phyloP scores from a whole-genome alignment of 2,113 vertebrate species.

The Sinocyclocheilus rhinocerous region DNA sequence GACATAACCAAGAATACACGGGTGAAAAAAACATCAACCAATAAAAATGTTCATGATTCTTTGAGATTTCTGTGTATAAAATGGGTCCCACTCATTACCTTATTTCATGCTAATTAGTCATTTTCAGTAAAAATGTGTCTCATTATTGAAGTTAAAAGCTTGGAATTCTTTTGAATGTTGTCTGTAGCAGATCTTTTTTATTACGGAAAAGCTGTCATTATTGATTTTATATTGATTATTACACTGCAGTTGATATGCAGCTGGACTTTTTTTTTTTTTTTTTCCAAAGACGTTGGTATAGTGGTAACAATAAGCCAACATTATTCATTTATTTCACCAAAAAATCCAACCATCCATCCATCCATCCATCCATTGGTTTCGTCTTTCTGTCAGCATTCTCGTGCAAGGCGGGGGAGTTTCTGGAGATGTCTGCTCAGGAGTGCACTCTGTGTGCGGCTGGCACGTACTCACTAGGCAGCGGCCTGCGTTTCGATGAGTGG shows the following conservation, averaged over 20 bases:
- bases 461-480: slow-evolving; percentile 93
- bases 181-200: not conserved
- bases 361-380: not conserved
- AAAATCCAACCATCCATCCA: too few relatives aligned
- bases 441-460: slow-evolving; percentile 91
- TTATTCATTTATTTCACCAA: too few relatives aligned
- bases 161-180: not conserved
- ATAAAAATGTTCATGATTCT: too few relatives aligned
- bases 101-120: not conserved
- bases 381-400: slow-evolving; percentile 85
- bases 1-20: not conserved
- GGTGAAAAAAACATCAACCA: not conserved
- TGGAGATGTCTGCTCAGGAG: slow-evolving; percentile 94
- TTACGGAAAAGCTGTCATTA: not conserved
- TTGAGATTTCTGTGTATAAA: not conserved
- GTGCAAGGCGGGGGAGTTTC: slow-evolving; percentile 90
- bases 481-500: slow-evolving; percentile 96
- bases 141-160: not conserved
- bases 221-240: not conserved
- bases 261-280: too few relatives aligned
- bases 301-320: too few relatives aligned
- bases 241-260: not conserved
- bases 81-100: not conserved
- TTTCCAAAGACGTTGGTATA: too few relatives aligned
- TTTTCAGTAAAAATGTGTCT: not conserved